Evolutionary conservation across 2,888 invertebrate genomes (phyloP).

Genomic region (Lasioglossum malachurum): DNA sequence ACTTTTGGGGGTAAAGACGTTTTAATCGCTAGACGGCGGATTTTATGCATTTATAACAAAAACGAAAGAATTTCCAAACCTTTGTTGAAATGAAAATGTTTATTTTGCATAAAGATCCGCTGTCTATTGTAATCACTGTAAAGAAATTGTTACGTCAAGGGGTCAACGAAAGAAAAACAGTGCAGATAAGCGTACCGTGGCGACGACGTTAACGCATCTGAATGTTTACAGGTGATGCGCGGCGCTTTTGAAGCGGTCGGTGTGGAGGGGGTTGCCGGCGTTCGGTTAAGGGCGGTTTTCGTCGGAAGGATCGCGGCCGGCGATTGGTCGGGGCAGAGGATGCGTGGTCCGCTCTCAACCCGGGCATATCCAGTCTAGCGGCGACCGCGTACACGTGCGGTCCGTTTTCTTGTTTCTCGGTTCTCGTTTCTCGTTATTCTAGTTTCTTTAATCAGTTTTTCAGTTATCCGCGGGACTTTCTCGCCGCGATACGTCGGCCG

Average conservation of each 20-base stretch:
- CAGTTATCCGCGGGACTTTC: constrained; percentile 5
- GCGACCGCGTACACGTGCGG: constrained; percentile 69
- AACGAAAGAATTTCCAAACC: too few species aligned
- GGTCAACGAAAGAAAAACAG: not conserved
- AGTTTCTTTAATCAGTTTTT: not conserved
- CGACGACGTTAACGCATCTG: constrained; percentile 1
- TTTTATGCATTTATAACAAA: too few species aligned
- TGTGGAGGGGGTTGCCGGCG: not conserved
- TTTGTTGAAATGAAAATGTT: too few species aligned
- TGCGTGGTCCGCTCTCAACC: constrained; percentile 60
- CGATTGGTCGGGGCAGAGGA: constrained; percentile 63
- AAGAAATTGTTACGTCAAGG: not conserved
- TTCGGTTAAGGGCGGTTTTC: constrained; percentile 33
- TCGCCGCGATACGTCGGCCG: constrained; percentile 10
- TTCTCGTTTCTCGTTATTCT: not conserved
- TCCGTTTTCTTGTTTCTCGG: not conserved
- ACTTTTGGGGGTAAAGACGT: too few species aligned
- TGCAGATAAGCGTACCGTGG: not conserved
- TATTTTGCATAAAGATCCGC: too few species aligned
- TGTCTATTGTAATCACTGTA: too few species aligned
- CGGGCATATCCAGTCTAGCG: constrained; percentile 75
- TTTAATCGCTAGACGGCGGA: too few species aligned
- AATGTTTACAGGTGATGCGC: not conserved
- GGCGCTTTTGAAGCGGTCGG: not conserved
- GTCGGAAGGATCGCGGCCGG: constrained; percentile 37